Evolutionary conservation across 2,797 vertebrate species (phyloP), one percentile per base, ranked within the genome.

Genomic region (Garrulus glandarius): DNA sequence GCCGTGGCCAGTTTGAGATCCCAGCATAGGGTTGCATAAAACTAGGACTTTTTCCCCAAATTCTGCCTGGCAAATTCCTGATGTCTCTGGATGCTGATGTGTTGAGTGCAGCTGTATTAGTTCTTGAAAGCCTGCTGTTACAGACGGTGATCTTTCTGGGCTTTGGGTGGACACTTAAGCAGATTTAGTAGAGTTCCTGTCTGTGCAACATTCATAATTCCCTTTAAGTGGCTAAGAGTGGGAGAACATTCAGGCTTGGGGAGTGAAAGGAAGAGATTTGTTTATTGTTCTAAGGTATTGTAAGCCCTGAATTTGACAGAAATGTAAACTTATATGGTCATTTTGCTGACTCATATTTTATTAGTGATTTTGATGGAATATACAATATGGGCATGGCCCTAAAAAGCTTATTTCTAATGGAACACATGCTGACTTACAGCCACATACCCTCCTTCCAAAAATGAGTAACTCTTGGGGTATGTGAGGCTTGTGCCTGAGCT

Each of bases 291-390:
- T 67, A 79, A 90, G 69, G 59, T 15, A 63, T 70, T 74, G 27
- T 79, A 88, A 92, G 87, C 56, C 84, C 32, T 65, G 41, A 91
- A 88, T 84, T 80, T 60, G 43, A 27, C 65, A 92, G 85, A 86
- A 95, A 94, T 87, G 32, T 94, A 71, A 91, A 84, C 5, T 36
- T 50, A 19, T 44, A 15, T 11, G 64, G 70, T 77, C 9, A 55
- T 87, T 92, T 92, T 94, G 88, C 89, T 91, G 93, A 90, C 75
- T 92, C 46, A 68, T 65, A 46, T 93, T 81, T 92, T 93, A 94
- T 90, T 93, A 61, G 89, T 20, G 43, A 83, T 93, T 93, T 92
- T 16, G 59, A 44, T 75, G 76, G 81, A 72, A 83, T n/a, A 29
- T 75, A 64, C 72, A 82, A 84, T 91, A 75, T 6, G 78, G 72